Evolutionary conservation across 2,797 vertebrate genomes (phyloP).

Genomic region (Typhlichthys eigenmanni): DNA sequence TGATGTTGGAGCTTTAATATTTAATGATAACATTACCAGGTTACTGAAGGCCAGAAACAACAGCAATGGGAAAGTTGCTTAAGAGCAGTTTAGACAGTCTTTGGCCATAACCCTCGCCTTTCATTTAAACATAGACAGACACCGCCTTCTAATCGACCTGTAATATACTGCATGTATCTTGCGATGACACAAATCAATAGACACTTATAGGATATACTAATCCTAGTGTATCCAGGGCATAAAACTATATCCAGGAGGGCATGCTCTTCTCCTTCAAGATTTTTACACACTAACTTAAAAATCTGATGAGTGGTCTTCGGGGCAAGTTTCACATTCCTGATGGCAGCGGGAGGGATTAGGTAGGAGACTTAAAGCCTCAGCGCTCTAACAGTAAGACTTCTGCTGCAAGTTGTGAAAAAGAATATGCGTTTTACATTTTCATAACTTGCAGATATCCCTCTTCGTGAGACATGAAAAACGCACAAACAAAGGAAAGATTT

Average conservation of each 20-base stretch:
- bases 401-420: conserved; percentile 37
- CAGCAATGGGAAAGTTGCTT: conserved; percentile 58
- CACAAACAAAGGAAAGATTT: conserved; percentile 36
- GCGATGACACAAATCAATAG: conserved; percentile 79
- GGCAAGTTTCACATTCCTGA: conserved; percentile 71
- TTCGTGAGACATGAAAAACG: conserved; percentile 25
- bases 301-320: conserved; percentile 69
- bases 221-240: conserved; percentile 68
- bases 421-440: conserved; percentile 36
- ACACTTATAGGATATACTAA: conserved; percentile 67
- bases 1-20: conserved; percentile 45
- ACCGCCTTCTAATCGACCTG: conserved; percentile 71
- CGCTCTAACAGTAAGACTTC: conserved; percentile 60
- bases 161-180: conserved; percentile 73
- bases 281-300: conserved; percentile 75
- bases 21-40: conserved; percentile 57
- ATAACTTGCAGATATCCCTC: conserved; percentile 19
- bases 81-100: conserved; percentile 59
- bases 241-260: conserved; percentile 42
- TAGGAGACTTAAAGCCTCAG: conserved; percentile 65
- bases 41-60: conserved; percentile 61
- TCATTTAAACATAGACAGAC: conserved; percentile 64
- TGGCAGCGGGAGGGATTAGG: conserved; percentile 72
- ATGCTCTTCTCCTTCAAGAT: conserved; percentile 73
- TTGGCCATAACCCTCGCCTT: conserved; percentile 28